Evolutionary conservation across 2,113 vertebrate genomes (phyloP).

Genomic region (Electrona antarctica): DNA sequence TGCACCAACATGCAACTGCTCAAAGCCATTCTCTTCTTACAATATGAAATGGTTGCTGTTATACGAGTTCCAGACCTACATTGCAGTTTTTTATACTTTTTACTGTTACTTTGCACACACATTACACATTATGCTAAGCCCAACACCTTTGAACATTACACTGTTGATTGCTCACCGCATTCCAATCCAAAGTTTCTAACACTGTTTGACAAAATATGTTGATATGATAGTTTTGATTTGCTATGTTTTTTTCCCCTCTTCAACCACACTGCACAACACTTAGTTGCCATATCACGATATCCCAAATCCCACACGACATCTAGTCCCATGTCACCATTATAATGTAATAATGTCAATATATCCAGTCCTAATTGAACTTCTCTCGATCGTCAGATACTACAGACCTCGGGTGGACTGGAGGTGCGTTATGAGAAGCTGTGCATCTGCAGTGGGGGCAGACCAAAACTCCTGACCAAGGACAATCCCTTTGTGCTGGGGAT

Average conservation of each 20-base stretch:
- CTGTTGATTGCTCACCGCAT: not conserved
- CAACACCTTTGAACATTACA: no score
- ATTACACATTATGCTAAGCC: no score
- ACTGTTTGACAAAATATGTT: not conserved
- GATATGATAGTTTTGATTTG: not conserved
- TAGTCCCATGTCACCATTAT: no score
- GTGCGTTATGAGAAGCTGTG: conserved; percentile 88
- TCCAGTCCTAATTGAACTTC: not conserved
- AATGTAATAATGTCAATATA: no score
- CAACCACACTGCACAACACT: no score
- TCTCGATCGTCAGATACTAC: conserved; percentile 77
- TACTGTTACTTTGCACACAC: no score
- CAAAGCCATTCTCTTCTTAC: no score
- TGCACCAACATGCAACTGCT: not conserved
- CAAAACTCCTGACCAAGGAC: conserved; percentile 85
- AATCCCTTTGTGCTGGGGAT: conserved; percentile 90
- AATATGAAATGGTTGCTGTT: no score
- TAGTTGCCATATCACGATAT: no score
- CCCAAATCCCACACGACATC: no score
- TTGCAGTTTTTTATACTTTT: no score
- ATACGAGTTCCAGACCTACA: no score
- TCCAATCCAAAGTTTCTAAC: not conserved
- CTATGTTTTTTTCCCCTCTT: not conserved
- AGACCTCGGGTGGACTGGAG: conserved; percentile 82
- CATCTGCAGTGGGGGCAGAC: conserved; percentile 89